Base-by-base conservation (phyloP, 2,113 vertebrate genomes). In the Eptesicus fuscus region DNA sequence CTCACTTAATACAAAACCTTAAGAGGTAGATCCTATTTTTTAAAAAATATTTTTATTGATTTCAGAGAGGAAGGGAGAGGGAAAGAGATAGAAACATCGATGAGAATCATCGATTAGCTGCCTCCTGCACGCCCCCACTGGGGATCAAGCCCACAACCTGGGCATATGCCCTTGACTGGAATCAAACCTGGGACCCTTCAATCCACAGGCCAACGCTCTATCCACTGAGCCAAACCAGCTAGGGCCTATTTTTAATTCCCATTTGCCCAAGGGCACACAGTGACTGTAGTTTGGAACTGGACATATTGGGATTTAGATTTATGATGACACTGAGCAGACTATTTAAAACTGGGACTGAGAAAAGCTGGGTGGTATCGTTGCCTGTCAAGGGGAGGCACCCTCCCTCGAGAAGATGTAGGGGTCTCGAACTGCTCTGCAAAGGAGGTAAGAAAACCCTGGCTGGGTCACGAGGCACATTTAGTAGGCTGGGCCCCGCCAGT, bases 301-400 rank as follows among this genome's bases (percentile, higher is more conserved):
- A 67, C 76, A 79, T 42, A 53, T 9, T 89, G 63, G 30, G 53
- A 35, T 47, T 71, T 91, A 3, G 18, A 10, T 13, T 71, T 88
- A 88, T 25, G n/a, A 16, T 8, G 16, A 69, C 42, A 74, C 71
- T 28, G 14, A 44, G 22, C 2, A 70, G 42, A 79, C 70, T 90
- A 56, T 90, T 94, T 90, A 35, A 61, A 97, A 44, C 12, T 49
- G 37, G 42, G n/a, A 71, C 35, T 63, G 91, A 84, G 88, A 44
- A 85, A 88, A 56, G 13, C 44, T 51, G 10, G 32, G 49, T 20
- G 22, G 73, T 53, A 37, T 12, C 49, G 30, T 32, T 90, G 28
- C 37, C n/a, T 63, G 17, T 40, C 12, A 30, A 4, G 16, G 17
- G 35, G 49, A 88, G 42, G 53, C 28, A 12, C 37, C 16, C 35